Evolutionary conservation across 2,797 vertebrate genomes (phyloP).

Genomic region (Oryzias dopingdopingensis): DNA sequence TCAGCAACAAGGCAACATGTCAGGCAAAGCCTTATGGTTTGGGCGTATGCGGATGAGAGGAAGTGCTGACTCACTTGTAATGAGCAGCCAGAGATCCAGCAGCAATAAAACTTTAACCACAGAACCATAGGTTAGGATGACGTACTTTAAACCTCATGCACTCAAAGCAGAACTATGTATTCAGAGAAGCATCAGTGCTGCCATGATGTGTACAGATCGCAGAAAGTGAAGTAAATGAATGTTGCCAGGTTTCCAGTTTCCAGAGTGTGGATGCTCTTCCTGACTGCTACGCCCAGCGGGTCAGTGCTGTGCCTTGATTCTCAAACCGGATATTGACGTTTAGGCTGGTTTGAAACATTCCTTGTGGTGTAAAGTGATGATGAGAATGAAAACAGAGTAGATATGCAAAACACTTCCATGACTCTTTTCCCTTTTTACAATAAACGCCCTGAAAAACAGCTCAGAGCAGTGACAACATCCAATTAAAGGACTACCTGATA

Average conservation of each 20-base stretch:
- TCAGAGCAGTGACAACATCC: constrained; percentile 42
- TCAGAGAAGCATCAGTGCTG: too few species aligned
- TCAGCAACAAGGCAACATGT: constrained; percentile 71
- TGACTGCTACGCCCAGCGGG: too few species aligned
- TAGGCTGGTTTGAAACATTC: background rate
- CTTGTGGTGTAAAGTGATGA: background rate
- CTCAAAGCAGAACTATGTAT: constrained; percentile 34
- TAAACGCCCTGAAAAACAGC: constrained; percentile 43
- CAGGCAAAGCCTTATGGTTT: constrained; percentile 51
- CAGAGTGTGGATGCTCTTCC: too few species aligned
- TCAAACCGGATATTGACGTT: constrained; percentile 1
- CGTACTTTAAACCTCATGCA: constrained; percentile 56
- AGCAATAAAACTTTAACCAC: constrained; percentile 74
- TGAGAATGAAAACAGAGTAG: constrained; percentile 2
- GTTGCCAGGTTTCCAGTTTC: too few species aligned
- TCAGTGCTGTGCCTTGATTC: too few species aligned
- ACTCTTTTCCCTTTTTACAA: constrained; percentile 29
- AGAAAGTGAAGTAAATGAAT: too few species aligned
- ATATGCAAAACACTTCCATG: constrained; percentile 1
- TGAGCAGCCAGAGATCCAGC: constrained; percentile 68
- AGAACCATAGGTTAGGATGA: constrained; percentile 73
- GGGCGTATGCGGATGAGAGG: constrained; percentile 25
- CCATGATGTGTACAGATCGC: too few species aligned
- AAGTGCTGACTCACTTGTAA: constrained; percentile 77
- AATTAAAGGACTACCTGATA: constrained; percentile 58